phyloP scores from a whole-genome alignment of 2,888 invertebrate genomes.

The Pollenia amentaria region DNA sequence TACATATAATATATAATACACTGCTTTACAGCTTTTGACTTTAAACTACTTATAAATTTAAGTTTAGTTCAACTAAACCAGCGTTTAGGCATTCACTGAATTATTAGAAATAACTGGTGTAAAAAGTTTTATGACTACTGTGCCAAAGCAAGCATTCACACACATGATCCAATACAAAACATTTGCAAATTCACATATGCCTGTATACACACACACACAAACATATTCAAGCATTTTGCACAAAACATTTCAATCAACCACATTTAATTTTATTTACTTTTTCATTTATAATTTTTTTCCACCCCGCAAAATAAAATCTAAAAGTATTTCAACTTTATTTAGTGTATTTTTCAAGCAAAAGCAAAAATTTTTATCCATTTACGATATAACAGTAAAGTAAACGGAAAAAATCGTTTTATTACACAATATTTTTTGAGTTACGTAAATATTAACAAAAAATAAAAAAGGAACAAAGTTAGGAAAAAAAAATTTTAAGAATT shows the following conservation, averaged over 20 bases:
- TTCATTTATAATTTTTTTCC: constrained; percentile 32
- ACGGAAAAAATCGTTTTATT: constrained; percentile 35
- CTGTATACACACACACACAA: neutral
- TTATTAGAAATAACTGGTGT: no score
- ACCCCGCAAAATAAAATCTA: constrained; percentile 13
- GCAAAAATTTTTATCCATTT: neutral
- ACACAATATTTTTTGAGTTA: constrained; percentile 53
- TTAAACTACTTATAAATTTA: no score
- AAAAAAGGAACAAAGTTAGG: neutral
- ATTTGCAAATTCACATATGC: neutral
- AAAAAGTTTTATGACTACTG: no score
- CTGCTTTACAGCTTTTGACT: no score
- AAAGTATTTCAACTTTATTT: constrained; percentile 34
- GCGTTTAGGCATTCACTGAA: no score
- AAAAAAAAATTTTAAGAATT: constrained; percentile 18
- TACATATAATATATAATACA: no score
- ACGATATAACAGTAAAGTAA: constrained; percentile 17
- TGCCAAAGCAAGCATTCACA: neutral
- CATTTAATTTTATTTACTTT: constrained; percentile 45
- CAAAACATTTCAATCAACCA: constrained; percentile 51
- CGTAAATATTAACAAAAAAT: constrained; percentile 29
- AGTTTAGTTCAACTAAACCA: no score
- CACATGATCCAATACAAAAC: neutral
- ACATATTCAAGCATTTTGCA: constrained; percentile 24
- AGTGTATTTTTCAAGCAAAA: constrained; percentile 6